Conservation (phyloP, 1,140 invertebrate species). For the Scaptomyza pallida region DNA sequence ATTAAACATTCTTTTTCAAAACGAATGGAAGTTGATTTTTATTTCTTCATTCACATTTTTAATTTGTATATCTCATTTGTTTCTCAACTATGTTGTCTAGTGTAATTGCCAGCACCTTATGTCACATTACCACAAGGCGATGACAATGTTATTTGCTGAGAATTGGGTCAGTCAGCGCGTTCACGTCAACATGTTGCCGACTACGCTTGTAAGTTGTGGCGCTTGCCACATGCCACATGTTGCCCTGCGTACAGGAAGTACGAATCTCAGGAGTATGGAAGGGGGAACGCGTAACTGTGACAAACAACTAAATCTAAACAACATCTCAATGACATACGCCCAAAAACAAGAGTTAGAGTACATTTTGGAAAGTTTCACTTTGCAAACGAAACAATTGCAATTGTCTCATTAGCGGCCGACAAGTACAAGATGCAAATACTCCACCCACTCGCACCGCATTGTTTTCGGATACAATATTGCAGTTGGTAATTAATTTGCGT, state of each 20-base stretch:
- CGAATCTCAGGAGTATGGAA: no score
- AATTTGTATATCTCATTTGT: background rate
- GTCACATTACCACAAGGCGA: constrained; percentile 75
- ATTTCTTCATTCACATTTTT: background rate
- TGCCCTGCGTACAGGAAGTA: constrained; percentile 20
- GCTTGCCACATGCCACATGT: constrained; percentile 50
- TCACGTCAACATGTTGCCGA: constrained; percentile 68
- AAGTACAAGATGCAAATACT: constrained; percentile 36
- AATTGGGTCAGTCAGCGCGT: constrained; percentile 74
- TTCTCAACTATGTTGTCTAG: constrained; percentile 46
- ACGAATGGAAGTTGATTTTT: no score
- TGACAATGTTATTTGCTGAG: constrained; percentile 68
- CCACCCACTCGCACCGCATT: constrained; percentile 26
- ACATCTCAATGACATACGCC: constrained; percentile 72
- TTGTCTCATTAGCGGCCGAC: constrained; percentile 80
- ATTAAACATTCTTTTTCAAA: no score
- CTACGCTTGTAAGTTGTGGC: constrained; percentile 1
- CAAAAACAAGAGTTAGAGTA: no score
- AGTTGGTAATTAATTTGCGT: constrained; percentile 73
- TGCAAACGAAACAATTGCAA: constrained; percentile 66
- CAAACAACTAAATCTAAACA: constrained; percentile 45
- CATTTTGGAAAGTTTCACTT: constrained; percentile 60
- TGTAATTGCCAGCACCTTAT: constrained; percentile 75
- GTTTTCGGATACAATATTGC: constrained; percentile 41
- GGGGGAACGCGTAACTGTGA: constrained; percentile 14